Conservation (phyloP, 2,113 vertebrate species). For the Abramis brama region DNA sequence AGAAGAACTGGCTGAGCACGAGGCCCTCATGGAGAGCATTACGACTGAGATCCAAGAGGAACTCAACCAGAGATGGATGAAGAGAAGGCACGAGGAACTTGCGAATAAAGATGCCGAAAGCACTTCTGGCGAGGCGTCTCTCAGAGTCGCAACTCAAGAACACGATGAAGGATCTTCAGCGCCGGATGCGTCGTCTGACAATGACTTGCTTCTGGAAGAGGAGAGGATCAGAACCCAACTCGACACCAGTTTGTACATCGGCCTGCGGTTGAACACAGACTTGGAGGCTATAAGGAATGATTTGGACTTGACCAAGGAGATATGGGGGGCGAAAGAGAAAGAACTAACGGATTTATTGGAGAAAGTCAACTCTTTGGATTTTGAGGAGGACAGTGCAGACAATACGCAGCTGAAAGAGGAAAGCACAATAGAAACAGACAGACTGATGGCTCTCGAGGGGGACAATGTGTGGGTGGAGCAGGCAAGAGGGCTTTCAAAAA, state of each 20-base stretch:
- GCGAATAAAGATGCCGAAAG: conserved; percentile 64
- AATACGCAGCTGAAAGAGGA: conserved; percentile 36
- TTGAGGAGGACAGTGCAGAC: conserved; percentile 50
- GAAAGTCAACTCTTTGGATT: conserved; percentile 78
- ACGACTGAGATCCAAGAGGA: conserved; percentile 87
- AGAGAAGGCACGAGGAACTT: conserved; percentile 81
- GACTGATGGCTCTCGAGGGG: conserved; percentile 50
- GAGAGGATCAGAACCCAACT: conserved; percentile 88
- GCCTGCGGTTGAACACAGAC: conserved; percentile 89
- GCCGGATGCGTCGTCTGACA: conserved; percentile 58
- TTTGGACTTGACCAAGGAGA: conserved; percentile 81
- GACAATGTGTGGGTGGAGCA: conserved; percentile 82
- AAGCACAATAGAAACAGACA: conserved; percentile 42
- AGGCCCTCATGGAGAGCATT: conserved; percentile 81
- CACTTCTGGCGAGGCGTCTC: conserved; percentile 45
- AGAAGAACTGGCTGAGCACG: conserved; percentile 83
- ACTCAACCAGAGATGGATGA: conserved; percentile 90
- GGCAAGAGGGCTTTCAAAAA: conserved; percentile 80
- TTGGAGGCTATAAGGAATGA: conserved; percentile 83
- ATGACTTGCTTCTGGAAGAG: conserved; percentile 79
- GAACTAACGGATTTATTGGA: conserved; percentile 85
- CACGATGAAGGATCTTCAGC: neutral
- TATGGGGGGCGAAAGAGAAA: conserved; percentile 79
- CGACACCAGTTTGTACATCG: conserved; percentile 90
- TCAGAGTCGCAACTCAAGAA: neutral